A percentile compares a stretch with the other conserved stretches of the same genome.
phyloP scores from a whole-genome alignment of 2,113 vertebrate species.

The Oceanodroma tethys region DNA sequence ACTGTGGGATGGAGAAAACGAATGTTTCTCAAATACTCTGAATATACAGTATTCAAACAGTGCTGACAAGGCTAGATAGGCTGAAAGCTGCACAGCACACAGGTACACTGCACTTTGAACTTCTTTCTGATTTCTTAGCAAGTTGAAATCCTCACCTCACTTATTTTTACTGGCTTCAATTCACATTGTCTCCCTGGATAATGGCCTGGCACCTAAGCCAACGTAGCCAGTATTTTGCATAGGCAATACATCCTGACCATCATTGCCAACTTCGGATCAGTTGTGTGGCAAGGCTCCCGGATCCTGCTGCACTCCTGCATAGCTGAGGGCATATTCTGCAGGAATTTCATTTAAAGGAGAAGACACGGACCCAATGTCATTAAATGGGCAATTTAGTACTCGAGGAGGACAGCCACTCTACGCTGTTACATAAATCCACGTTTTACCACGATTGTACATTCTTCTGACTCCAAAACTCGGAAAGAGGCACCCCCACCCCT shows the following conservation, averaged over 20 bases:
- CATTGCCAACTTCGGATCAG: rapidly evolving
- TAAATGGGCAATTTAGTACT: background rate
- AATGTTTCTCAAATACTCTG: background rate
- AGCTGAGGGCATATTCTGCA: background rate
- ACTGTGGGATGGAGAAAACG: background rate
- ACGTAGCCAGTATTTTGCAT: rapidly evolving
- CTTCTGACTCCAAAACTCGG: background rate
- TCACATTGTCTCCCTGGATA: background rate
- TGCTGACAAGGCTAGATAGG: background rate
- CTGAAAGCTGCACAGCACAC: background rate
- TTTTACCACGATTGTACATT: background rate
- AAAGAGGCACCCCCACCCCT: no score
- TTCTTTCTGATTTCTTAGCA: background rate
- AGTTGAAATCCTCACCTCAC: background rate
- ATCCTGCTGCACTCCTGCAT: background rate
- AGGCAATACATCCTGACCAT: background rate
- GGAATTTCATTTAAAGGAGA: background rate
- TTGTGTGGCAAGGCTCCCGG: background rate
- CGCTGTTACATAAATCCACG: background rate
- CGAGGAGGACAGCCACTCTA: background rate
- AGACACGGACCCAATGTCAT: background rate
- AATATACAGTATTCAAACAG: background rate
- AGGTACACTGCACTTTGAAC: background rate
- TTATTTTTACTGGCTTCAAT: background rate
- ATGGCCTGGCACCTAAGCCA: background rate